phyloP scores from a whole-genome alignment of 1,140 invertebrate genomes.

The Oedothorax gibbosus region DNA sequence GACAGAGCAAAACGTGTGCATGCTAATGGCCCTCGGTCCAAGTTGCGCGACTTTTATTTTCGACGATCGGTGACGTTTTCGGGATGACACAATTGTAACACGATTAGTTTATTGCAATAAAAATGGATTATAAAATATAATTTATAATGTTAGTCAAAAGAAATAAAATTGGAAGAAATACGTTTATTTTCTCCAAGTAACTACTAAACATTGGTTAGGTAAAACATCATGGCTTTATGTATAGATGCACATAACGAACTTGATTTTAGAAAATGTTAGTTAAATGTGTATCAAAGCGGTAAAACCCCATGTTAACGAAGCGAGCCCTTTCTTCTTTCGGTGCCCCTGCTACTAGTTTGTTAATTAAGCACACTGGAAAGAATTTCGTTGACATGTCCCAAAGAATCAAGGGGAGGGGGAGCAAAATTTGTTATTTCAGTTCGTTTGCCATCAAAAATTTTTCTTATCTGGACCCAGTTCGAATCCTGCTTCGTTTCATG shows the following conservation, averaged over 20 bases:
- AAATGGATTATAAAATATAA: too few species aligned
- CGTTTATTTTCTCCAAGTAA: too few species aligned
- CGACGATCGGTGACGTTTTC: slow-evolving; percentile 2
- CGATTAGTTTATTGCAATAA: too few species aligned
- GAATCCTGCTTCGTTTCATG: slow-evolving; percentile 49
- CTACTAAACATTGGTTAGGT: too few species aligned
- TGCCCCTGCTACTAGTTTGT: slow-evolving; percentile 42
- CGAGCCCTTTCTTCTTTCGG: slow-evolving; percentile 39
- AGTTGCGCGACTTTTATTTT: slow-evolving; percentile 56
- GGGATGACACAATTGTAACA: too few species aligned
- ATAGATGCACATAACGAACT: too few species aligned
- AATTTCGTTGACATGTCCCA: slow-evolving; percentile 55
- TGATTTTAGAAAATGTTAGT: too few species aligned
- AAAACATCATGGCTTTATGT: too few species aligned
- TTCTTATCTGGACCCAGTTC: slow-evolving; percentile 51
- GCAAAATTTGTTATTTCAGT: slow-evolving; percentile 60
- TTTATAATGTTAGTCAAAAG: too few species aligned
- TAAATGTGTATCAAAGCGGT: too few species aligned
- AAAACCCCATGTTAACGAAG: slow-evolving; percentile 46
- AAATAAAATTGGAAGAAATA: too few species aligned
- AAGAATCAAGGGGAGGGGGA: slow-evolving; percentile 48
- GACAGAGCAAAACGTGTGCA: slow-evolving; percentile 24
- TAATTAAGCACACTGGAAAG: slow-evolving; percentile 59
- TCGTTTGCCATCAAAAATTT: slow-evolving; percentile 60
- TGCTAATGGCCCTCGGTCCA: slow-evolving; percentile 51